A percentile compares a stretch with the other conserved stretches of the same genome.
These are phyloP conservation scores for Tapera naevia DNA, from an alignment of 2,797 vertebrate species.

Conservation along the genomic window DNA sequence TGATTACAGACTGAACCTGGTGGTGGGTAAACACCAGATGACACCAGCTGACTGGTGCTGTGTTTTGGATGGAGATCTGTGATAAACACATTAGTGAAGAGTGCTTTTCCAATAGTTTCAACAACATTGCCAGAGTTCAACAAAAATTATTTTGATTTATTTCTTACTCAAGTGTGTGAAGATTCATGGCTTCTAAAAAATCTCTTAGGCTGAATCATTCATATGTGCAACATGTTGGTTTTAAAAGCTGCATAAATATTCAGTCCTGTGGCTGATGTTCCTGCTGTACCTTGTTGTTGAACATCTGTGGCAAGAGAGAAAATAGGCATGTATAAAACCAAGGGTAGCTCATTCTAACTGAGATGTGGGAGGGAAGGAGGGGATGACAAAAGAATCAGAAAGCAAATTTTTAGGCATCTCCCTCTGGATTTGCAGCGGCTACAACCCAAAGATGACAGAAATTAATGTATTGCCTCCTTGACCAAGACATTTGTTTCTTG, in stretches of 20 bases:
- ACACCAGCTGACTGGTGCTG: background rate
- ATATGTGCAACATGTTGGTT: background rate
- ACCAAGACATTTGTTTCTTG: background rate
- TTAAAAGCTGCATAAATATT: background rate
- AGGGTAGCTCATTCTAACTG: background rate
- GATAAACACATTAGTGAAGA: background rate
- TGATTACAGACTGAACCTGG: background rate
- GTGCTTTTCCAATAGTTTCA: background rate
- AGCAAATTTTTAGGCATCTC: background rate
- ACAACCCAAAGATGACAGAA: background rate
- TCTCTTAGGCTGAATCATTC: background rate
- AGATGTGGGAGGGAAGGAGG: background rate
- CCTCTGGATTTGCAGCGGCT: background rate
- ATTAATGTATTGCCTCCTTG: background rate
- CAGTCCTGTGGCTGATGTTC: background rate
- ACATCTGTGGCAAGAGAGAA: background rate
- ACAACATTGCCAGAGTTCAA: background rate
- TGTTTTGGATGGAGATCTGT: background rate
- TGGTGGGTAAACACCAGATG: background rate
- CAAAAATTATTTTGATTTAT: background rate
- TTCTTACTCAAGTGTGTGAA: background rate
- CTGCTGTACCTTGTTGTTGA: background rate
- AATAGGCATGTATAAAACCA: background rate
- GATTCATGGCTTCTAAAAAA: background rate
- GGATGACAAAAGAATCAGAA: background rate